Evolutionary conservation across 2,113 vertebrate species (phyloP).

Genomic region (Larimichthys polyactis): DNA sequence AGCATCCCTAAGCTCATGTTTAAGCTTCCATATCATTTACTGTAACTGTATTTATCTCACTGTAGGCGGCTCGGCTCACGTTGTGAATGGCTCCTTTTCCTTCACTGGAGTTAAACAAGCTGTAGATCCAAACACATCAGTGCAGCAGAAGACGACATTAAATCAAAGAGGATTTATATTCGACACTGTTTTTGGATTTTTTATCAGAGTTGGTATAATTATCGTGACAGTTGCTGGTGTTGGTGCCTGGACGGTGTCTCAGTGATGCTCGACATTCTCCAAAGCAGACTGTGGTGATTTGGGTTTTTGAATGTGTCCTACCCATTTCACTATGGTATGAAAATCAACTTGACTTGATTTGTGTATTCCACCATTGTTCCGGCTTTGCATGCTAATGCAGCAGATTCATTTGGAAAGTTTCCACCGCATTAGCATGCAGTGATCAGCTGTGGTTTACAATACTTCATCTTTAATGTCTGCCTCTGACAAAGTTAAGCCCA

Average conservation of each 20-base stretch:
- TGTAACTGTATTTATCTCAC: slow-evolving; percentile 35
- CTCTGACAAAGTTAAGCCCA: no score
- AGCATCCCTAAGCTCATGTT: slow-evolving; percentile 35
- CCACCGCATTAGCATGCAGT: background rate
- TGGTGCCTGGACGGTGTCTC: background rate
- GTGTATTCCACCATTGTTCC: slow-evolving; percentile 6
- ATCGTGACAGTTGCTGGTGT: background rate
- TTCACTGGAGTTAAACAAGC: slow-evolving; percentile 20
- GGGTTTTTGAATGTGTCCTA: background rate
- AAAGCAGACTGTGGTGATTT: background rate
- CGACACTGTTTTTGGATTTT: background rate
- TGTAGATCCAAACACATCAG: background rate
- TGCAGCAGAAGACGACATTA: background rate
- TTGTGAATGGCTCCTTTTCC: slow-evolving; percentile 20
- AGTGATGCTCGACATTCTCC: background rate
- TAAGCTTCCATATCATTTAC: slow-evolving; percentile 53
- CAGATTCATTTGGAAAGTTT: background rate
- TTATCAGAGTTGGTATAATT: background rate
- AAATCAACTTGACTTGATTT: slow-evolving; percentile 20
- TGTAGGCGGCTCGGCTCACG: slow-evolving; percentile 1
- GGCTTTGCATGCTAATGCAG: background rate
- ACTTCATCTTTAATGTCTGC: no score
- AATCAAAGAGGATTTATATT: background rate
- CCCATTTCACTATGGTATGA: background rate
- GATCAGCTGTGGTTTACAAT: background rate